These are phyloP conservation scores for Machaerirhynchus nigripectus DNA, from an alignment of 2,113 vertebrate species.

Conservation along the genomic window DNA sequence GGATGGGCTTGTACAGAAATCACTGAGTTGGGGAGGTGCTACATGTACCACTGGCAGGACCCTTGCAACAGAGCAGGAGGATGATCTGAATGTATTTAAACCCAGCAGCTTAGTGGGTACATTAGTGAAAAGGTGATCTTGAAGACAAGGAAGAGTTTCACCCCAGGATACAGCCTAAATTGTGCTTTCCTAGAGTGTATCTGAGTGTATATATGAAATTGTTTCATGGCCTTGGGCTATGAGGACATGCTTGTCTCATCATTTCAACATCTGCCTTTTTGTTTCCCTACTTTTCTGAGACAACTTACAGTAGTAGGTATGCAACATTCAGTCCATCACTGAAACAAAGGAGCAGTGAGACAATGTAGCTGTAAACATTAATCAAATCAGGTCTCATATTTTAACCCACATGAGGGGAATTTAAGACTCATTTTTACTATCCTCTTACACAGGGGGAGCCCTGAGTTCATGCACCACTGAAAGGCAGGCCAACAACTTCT, in stretches of 20 bases:
- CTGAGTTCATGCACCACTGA: neutral
- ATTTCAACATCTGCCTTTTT: neutral
- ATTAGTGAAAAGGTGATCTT: neutral
- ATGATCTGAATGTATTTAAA: neutral
- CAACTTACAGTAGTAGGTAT: neutral
- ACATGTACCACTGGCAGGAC: neutral
- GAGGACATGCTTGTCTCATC: neutral
- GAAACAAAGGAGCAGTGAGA: neutral
- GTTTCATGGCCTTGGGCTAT: neutral
- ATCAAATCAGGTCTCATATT: neutral
- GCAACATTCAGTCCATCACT: neutral
- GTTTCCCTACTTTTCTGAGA: neutral
- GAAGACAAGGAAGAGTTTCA: neutral
- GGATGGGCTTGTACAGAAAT: neutral
- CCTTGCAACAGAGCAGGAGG: neutral
- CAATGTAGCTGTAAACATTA: neutral
- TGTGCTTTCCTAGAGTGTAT: neutral
- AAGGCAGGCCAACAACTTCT: neutral
- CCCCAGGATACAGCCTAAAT: neutral
- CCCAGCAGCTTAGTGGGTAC: neutral
- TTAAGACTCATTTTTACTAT: neutral
- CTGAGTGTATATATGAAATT: neutral
- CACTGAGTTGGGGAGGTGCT: rapidly evolving
- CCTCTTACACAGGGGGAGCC: neutral
- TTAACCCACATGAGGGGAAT: neutral